Conservation (phyloP, 2,797 vertebrate genomes). For the Pantherophis alleghaniensis region DNA sequence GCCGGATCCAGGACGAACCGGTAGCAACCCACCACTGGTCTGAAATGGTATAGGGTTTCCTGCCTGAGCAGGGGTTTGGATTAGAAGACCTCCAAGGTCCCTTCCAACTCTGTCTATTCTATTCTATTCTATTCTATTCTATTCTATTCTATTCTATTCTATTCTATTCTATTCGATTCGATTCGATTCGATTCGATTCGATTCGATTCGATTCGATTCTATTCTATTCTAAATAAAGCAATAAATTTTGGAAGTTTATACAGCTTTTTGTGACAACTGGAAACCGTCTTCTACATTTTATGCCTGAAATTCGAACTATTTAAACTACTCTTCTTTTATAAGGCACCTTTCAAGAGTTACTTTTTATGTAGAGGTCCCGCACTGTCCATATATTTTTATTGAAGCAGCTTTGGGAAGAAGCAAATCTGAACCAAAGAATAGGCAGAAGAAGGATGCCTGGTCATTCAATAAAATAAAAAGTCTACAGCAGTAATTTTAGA, state of each 20-base stretch:
- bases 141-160: no score
- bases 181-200: no score
- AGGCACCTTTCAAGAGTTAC: constrained; percentile 32
- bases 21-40: no score
- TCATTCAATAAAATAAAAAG: neutral
- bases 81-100: no score
- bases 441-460: neutral
- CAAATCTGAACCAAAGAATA: neutral
- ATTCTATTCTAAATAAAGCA: constrained; percentile 55
- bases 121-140: no score
- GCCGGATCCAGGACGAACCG: no score
- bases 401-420: neutral
- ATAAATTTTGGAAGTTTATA: constrained; percentile 70
- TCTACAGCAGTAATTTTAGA: no score
- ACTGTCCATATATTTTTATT: neutral
- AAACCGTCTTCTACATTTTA: constrained; percentile 51
- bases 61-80: no score
- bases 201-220: no score
- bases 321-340: constrained; percentile 12
- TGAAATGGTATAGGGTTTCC: no score
- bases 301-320: constrained; percentile 46
- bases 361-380: neutral
- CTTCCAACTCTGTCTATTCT: no score
- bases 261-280: constrained; percentile 60
- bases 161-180: no score